Evolutionary conservation across 1,140 invertebrate genomes (phyloP), one percentile per base, ranked within the genome.

Genomic region (Ostrea edulis): DNA sequence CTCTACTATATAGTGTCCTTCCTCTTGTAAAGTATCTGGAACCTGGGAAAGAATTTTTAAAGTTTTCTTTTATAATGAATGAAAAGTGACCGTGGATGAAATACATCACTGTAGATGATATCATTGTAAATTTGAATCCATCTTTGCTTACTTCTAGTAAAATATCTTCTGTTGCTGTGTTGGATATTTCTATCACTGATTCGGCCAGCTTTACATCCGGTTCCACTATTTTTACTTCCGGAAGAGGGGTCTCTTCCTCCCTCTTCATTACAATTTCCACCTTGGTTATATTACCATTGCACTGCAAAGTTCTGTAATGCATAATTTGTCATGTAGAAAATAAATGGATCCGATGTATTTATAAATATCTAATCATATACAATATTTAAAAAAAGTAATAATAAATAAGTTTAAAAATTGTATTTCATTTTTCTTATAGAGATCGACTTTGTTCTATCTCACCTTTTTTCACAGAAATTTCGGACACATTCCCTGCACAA

Each of bases 171-270:
- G 22, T 35, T 14, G 68, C 68, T 77, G 68, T 77, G 3, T 77
- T 77, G 12, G 68, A 77, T 25, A 77, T 77, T 77, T 77, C 68
- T 77, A 77, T 77, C 29, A 77, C 68, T 14, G 68, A 29, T 11
- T 77, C 68, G 11, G 68, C 68, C 25, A 77, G 12, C 68, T 77
- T 77, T 77, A 77, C 68, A 77, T 77, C 68, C 68, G 68, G 68
- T 77, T 77, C 68, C 22, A 77, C 25, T 2, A 77, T 77, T 77
- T 77, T 77, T 12, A 77, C 68, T 77, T 77, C 68, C 29, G 68
- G 68, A 77, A 77, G 35, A 4, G 68, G 68, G 25, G 68, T 77
- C 14, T 77, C 68, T 77, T 77, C 68, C 25, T 77, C 68, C 29
- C 17, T 25, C 14, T 77, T 77, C 68, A 77, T 29, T 77, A 77